Evolutionary conservation across 2,888 invertebrate species (phyloP), one percentile per base, ranked within the genome.

Genomic region (Dascillus cervinus): DNA sequence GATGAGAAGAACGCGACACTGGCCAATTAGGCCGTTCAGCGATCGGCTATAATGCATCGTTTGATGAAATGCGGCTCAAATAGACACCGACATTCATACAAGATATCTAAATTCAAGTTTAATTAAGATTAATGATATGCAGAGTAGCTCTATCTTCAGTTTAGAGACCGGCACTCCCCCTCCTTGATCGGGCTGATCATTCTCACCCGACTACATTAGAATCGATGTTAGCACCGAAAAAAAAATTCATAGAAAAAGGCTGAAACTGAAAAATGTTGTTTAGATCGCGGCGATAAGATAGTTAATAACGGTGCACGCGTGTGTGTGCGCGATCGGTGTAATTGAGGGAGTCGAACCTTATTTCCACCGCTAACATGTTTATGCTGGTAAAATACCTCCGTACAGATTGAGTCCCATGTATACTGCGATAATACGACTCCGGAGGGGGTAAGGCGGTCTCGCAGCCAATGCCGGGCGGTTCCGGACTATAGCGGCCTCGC

Each of bases 61-160:
- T 44, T 44, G 44, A 50, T 50, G 51, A 49, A 56, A 53, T 44
- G 50, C 48, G 46, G 45, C 50, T 52, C 53, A 50, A 60, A 60
- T 59, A 60, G 57, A 58, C 56, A 58, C 55, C 52, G 53, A 52
- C 56, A 54, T 58, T 56, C 59, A 57, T 56, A 53, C 49, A 48
- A 55, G 58, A 62, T 61, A 62, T 60, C 60, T 58, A 63, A 63
- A 64, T 62, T 55, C 53, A 56, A 60, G 52, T 64, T 64, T 63
- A 62, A 64, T 64, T 64, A 61, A 62, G 63, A 64, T 64, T 58
- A 62, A 64, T 63, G 62, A 62, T 58, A 64, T 64, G 62, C 61
- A 60, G 62, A 64, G 58, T 60, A 60, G 58, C 60, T 59, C 58
- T 60, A 60, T 60, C 59, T 60, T 55, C 50, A 56, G 58, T 53